Conservation (phyloP, 1,140 invertebrate species). For the Drosophila elegans region DNA sequence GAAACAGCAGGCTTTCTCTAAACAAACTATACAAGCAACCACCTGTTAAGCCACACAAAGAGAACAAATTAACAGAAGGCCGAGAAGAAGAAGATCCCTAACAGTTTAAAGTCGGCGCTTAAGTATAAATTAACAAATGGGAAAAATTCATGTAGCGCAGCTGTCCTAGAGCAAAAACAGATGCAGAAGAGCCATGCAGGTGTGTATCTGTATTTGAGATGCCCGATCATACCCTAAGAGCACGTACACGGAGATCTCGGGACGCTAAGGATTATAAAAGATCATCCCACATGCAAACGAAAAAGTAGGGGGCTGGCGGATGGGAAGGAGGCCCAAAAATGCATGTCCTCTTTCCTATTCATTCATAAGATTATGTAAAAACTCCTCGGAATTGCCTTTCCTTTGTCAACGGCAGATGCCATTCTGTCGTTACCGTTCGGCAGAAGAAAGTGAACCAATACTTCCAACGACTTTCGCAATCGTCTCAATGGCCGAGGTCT, state of each 20-base stretch:
- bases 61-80: constrained; percentile 49
- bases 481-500: constrained; percentile 48
- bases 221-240: constrained; percentile 68
- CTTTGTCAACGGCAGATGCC: constrained; percentile 54
- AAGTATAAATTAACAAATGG: constrained; percentile 72
- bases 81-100: background rate
- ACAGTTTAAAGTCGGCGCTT: constrained; percentile 52
- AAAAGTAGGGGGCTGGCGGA: constrained; percentile 9
- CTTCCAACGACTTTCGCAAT: constrained; percentile 61
- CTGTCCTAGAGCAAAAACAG: constrained; percentile 45
- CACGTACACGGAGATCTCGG: constrained; percentile 59
- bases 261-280: constrained; percentile 67
- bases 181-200: constrained; percentile 46
- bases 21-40: constrained; percentile 2
- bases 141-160: constrained; percentile 49
- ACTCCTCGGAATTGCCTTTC: constrained; percentile 40
- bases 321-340: constrained; percentile 43
- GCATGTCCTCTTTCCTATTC: constrained; percentile 47
- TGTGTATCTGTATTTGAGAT: constrained; percentile 44
- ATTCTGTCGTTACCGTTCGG: constrained; percentile 22
- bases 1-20: too few species aligned
- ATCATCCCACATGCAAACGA: constrained; percentile 55
- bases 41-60: constrained; percentile 37
- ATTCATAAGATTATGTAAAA: constrained; percentile 72
- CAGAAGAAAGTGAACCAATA: constrained; percentile 35